Evolutionary conservation across 2,797 vertebrate genomes (phyloP).

Genomic region (Siniperca obscura): DNA sequence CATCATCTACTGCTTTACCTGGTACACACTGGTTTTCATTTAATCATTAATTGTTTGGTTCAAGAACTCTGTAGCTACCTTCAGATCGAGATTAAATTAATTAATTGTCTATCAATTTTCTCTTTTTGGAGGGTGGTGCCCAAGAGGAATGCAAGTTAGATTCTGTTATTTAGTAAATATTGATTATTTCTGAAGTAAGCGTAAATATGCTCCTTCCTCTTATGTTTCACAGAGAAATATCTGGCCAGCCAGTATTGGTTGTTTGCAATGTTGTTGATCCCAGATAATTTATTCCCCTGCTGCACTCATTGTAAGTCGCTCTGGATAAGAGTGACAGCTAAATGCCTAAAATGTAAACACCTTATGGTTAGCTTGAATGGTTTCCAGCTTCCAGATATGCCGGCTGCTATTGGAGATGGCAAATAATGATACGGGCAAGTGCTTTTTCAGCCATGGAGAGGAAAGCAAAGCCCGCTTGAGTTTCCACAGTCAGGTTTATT

Average conservation of each 20-base stretch:
- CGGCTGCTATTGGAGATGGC: constrained; percentile 43
- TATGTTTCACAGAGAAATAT: constrained; percentile 8
- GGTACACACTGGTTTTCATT: too few species aligned
- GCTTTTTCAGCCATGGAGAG: constrained; percentile 23
- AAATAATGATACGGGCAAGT: constrained; percentile 37
- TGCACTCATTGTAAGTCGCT: constrained; percentile 10
- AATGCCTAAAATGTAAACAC: constrained; percentile 52
- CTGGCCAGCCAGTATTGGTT: background rate
- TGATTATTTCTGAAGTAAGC: too few species aligned
- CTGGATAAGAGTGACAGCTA: constrained; percentile 43
- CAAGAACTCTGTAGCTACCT: too few species aligned
- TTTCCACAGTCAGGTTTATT: constrained; percentile 9
- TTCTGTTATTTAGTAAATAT: too few species aligned
- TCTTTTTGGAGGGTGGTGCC: too few species aligned
- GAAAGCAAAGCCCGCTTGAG: constrained; percentile 21
- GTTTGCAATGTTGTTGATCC: constrained; percentile 26
- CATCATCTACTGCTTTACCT: too few species aligned
- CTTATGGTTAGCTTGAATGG: constrained; percentile 40
- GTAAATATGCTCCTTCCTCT: too few species aligned
- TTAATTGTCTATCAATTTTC: too few species aligned
- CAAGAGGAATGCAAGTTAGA: too few species aligned
- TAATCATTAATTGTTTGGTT: too few species aligned
- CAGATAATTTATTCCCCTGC: constrained; percentile 44
- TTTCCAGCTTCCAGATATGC: constrained; percentile 32
- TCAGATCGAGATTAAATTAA: too few species aligned